These are phyloP conservation scores for Galbula dea DNA, from an alignment of 2,113 vertebrate genomes.

Conservation along the genomic window DNA sequence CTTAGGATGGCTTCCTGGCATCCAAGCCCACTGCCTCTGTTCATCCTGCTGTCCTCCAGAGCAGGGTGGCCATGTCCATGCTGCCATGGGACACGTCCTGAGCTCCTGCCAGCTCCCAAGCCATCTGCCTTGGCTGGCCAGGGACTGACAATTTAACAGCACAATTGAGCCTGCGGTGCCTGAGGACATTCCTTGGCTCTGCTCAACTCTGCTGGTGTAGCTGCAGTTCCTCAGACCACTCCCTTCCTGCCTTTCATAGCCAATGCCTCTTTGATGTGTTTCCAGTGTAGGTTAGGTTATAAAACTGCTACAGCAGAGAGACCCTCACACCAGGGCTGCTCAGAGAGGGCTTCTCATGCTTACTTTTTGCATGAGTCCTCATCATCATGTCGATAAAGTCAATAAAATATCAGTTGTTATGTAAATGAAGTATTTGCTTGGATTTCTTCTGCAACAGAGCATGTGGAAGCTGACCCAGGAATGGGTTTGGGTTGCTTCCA, in stretches of 20 bases:
- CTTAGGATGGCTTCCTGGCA: not conserved
- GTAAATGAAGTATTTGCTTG: not conserved
- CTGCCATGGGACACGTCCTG: not conserved
- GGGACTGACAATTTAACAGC: not conserved
- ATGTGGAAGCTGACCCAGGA: not conserved
- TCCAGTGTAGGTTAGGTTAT: not conserved
- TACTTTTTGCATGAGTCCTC: not conserved
- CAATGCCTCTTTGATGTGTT: conserved; percentile 31
- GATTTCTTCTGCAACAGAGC: not conserved
- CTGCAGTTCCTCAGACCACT: conserved; percentile 44
- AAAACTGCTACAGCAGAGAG: not conserved
- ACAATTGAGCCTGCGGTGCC: not conserved
- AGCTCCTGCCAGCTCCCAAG: not conserved
- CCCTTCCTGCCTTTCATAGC: conserved; percentile 55
- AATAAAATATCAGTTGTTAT: too few species aligned
- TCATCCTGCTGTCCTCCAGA: not conserved
- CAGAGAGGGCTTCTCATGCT: not conserved
- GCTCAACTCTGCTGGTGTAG: not conserved
- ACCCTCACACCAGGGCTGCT: not conserved
- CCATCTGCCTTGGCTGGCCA: not conserved
- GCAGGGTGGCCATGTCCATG: not conserved
- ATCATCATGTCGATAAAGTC: too few species aligned
- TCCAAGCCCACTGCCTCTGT: fast-evolving
- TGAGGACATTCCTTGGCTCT: conserved; percentile 64
- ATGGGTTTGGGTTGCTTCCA: not conserved